A percentile compares a stretch with the other conserved stretches of the same genome.
Conservation (phyloP, 2,113 vertebrate genomes). For the Rhizomys pruinosus region DNA sequence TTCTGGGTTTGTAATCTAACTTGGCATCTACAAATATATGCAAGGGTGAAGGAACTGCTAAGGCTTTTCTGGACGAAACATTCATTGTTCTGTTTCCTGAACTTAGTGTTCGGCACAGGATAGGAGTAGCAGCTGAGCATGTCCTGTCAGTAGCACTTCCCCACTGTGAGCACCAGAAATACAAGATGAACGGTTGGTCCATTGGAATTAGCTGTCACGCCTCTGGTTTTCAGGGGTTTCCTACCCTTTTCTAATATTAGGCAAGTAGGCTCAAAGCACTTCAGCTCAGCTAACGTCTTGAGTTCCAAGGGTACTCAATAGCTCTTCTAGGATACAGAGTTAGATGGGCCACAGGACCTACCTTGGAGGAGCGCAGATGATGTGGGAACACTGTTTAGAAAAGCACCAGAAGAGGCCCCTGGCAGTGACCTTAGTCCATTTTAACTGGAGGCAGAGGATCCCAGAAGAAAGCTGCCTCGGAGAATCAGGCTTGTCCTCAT, state of each 20-base stretch:
- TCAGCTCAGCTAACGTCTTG: not conserved
- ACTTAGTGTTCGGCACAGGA: not conserved
- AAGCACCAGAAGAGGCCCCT: not conserved
- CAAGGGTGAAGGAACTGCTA: not conserved
- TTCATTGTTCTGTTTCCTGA: accelerated
- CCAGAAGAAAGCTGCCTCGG: not conserved
- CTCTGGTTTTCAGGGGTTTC: not conserved
- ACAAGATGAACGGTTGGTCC: not conserved
- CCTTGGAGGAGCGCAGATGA: not conserved
- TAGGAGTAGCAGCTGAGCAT: not conserved
- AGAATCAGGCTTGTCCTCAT: not conserved
- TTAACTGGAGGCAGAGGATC: not conserved
- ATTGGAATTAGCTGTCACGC: accelerated
- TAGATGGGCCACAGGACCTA: not conserved
- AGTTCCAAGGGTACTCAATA: not conserved
- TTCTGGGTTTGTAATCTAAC: not conserved
- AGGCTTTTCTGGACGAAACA: not conserved
- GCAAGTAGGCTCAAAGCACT: not conserved
- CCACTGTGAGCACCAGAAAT: not conserved
- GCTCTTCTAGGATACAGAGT: not conserved
- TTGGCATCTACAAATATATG: not conserved
- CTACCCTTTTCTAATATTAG: not conserved
- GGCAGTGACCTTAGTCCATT: not conserved
- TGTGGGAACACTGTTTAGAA: not conserved
- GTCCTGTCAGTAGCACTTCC: accelerated